Conservation (phyloP, 2,888 invertebrate genomes). For the Clistopyga incitator region DNA sequence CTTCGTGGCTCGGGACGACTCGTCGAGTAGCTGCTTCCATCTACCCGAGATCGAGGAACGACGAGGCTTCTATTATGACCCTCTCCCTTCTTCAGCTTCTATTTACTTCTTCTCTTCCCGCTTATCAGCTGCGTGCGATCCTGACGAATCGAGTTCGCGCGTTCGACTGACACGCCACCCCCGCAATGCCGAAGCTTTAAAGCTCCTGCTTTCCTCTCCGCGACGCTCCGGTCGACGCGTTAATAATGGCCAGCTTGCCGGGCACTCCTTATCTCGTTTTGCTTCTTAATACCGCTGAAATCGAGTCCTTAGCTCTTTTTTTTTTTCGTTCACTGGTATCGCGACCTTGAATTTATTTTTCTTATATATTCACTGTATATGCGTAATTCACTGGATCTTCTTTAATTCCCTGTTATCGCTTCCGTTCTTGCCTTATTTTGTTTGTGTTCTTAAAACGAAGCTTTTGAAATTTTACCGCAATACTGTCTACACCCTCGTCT, state of each 20-base stretch:
- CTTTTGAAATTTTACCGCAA: not conserved
- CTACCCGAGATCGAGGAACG: slow-evolving; percentile 55
- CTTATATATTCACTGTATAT: too few relatives aligned
- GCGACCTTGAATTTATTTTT: not conserved
- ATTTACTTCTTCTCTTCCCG: not conserved
- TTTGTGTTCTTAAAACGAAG: not conserved
- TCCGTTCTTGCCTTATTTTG: too few relatives aligned
- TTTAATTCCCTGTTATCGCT: too few relatives aligned
- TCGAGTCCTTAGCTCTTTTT: not conserved
- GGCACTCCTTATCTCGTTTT: slow-evolving; percentile 1
- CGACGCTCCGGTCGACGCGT: slow-evolving; percentile 2
- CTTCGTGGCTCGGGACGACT: slow-evolving; percentile 37
- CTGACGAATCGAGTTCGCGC: slow-evolving; percentile 29
- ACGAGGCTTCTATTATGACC: slow-evolving; percentile 9
- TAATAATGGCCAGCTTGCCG: slow-evolving; percentile 9
- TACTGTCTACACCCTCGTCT: not conserved
- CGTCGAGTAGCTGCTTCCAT: slow-evolving; percentile 59
- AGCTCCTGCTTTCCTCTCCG: slow-evolving; percentile 17
- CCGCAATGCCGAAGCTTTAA: slow-evolving; percentile 44
- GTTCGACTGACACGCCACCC: slow-evolving; percentile 32
- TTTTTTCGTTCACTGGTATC: not conserved
- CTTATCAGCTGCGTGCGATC: not conserved
- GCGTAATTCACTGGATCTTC: too few relatives aligned
- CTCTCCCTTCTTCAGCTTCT: slow-evolving; percentile 16
- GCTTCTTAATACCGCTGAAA: not conserved